Conservation (phyloP, 2,888 invertebrate genomes). For the Xylota segnis region DNA sequence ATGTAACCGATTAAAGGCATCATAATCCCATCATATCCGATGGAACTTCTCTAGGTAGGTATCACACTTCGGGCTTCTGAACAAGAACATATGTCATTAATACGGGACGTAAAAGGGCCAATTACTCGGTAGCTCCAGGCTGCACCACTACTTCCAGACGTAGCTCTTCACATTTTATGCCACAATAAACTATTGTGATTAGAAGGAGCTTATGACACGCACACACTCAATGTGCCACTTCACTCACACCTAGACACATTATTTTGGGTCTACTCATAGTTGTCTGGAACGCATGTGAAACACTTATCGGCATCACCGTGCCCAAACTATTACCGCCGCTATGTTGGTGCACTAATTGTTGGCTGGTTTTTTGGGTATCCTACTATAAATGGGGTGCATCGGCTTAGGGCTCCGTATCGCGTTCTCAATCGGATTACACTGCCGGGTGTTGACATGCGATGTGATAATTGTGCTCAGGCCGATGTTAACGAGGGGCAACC, state of each 20-base stretch:
- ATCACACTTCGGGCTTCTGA: constrained; percentile 57
- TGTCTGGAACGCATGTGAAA: constrained; percentile 62
- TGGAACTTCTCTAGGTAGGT: constrained; percentile 49
- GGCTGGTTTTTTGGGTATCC: constrained; percentile 70
- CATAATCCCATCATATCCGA: constrained; percentile 70
- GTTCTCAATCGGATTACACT: constrained; percentile 75
- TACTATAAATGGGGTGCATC: constrained; percentile 71
- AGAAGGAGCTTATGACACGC: constrained; percentile 74
- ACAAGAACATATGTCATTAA: constrained; percentile 73
- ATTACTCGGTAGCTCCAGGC: constrained; percentile 69
- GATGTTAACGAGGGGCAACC: constrained; percentile 75
- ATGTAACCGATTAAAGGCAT: constrained; percentile 67
- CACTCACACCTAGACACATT: constrained; percentile 37
- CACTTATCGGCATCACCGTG: constrained; percentile 69
- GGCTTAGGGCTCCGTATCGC: constrained; percentile 67
- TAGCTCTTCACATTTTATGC: constrained; percentile 73
- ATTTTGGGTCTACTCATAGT: constrained; percentile 62
- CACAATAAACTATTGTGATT: constrained; percentile 77
- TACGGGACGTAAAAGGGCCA: constrained; percentile 68
- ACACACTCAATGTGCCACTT: constrained; percentile 65
- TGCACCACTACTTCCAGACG: constrained; percentile 53
- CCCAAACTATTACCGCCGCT: constrained; percentile 70
- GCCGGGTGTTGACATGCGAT: constrained; percentile 77
- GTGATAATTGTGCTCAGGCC: constrained; percentile 72
- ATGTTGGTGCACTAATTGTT: constrained; percentile 74